Evolutionary conservation across 2,888 invertebrate species (phyloP).

Genomic region (Scelioninae gen. 1): DNA sequence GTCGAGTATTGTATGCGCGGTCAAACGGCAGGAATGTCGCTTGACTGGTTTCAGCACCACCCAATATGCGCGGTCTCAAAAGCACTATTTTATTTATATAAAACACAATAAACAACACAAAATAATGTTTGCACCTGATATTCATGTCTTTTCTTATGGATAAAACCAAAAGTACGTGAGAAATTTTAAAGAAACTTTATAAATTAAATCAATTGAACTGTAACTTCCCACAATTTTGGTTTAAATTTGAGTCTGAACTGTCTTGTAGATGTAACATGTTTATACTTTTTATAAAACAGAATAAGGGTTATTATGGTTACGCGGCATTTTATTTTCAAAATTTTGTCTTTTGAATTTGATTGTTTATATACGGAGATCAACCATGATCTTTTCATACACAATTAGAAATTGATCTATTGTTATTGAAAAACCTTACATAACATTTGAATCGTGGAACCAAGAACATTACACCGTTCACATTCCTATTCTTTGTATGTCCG

Average conservation of each 20-base stretch:
- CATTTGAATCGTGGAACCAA: constrained; percentile 27
- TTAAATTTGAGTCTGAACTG: no score
- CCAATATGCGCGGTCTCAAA: constrained; percentile 41
- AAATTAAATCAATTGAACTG: no score
- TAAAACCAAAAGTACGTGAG: neutral
- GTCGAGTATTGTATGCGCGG: constrained; percentile 61
- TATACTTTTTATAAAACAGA: no score
- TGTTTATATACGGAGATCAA: no score
- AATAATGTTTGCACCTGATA: neutral
- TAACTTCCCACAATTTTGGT: no score
- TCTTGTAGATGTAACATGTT: no score
- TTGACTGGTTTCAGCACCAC: constrained; percentile 76
- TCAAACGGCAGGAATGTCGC: constrained; percentile 77
- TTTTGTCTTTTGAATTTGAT: no score
- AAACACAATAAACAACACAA: constrained; percentile 13
- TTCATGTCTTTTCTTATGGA: neutral
- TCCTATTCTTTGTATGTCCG: constrained; percentile 46
- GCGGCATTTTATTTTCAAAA: no score
- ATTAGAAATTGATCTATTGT: neutral
- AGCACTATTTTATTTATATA: constrained; percentile 37
- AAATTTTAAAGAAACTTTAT: no score
- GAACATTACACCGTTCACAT: constrained; percentile 57
- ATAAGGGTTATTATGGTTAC: no score
- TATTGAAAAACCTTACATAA: constrained; percentile 41
- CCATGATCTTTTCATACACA: neutral